These are phyloP conservation scores for Cacatua alba DNA, from an alignment of 2,113 vertebrate genomes.

Conservation along the genomic window DNA sequence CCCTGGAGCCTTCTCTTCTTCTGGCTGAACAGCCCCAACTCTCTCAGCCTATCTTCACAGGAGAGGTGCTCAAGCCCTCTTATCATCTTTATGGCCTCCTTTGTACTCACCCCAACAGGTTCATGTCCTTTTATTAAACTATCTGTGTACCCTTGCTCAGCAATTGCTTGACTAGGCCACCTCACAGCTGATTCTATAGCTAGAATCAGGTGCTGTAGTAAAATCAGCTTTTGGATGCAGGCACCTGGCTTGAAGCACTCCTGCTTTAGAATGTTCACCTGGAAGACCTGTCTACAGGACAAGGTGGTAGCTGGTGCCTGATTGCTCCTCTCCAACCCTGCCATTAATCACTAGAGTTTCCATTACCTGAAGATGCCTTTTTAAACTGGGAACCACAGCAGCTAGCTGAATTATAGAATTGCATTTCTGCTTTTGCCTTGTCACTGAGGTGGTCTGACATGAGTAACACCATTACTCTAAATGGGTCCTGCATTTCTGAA, in stretches of 20 bases:
- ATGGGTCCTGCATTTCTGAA: not conserved
- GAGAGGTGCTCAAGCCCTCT: too few species aligned
- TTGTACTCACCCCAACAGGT: too few species aligned
- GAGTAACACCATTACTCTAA: too few species aligned
- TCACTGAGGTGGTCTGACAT: not conserved
- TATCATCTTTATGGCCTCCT: too few species aligned
- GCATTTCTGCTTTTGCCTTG: not conserved
- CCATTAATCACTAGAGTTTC: not conserved
- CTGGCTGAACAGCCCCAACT: too few species aligned
- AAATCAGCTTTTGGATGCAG: not conserved
- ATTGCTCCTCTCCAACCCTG: not conserved
- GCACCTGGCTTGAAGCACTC: not conserved
- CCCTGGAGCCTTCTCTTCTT: too few species aligned
- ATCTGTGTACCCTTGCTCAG: accelerated
- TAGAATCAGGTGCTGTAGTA: not conserved
- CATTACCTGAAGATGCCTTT: not conserved
- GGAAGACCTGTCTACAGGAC: not conserved
- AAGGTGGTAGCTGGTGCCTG: not conserved
- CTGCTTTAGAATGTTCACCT: not conserved
- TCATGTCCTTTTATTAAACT: not conserved
- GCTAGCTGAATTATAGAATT: too few species aligned
- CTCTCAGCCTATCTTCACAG: too few species aligned
- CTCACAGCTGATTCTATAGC: not conserved
- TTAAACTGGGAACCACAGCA: not conserved
- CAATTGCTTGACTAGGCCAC: not conserved